Base-by-base conservation (phyloP, 1,140 invertebrate species). In the Oryctes rhinoceros region DNA sequence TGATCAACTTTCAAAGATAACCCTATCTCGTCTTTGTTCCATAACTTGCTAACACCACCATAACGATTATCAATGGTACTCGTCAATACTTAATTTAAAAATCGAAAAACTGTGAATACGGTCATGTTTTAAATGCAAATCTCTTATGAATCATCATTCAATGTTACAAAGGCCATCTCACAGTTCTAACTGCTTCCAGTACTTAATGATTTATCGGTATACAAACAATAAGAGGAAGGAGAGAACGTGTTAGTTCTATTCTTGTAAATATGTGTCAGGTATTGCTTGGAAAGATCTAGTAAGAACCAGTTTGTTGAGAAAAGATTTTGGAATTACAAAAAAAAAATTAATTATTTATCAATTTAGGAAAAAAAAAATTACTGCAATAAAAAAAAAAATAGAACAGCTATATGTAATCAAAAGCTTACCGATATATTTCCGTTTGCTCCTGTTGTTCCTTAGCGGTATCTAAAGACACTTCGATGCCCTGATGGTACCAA, bases 191-290 rank as follows among this genome's bases (percentile, higher is more conserved):
- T 44, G 39, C 39, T 44, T 44, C 39, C 5, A 44, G 39, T 44
- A 44, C 9, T 10, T 44, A 44, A 44, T 44, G 39, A 44, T 44
- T 44, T 59, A 53, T 53, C 53, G 18, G 18, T 59, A 59, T 1
- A n/a, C 53, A 59, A 59, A 59, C 18, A 59, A 59, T 59, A 18
- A n/a, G 4, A 18, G 15, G 53, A 59, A 59, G 18, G 39, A 44
- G 39, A 18, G 53, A 59, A 59, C 53, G 53, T 59, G n/a, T 53
- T 59, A 44, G 39, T 44, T 59, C 53, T 59, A 59, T 59, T 59
- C 53, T 59, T 59, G 53, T 59, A 59, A 59, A 59, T 59, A 59
- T 59, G 53, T 59, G 53, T 59, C 53, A 59, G 6, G 53, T 59
- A 18, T 1, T 59, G n/a, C n/a, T n/a, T 18, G 1, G 53, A n/a